Evolutionary conservation across 2,888 invertebrate species (phyloP).

Genomic region (Lasioglossum villosulum): DNA sequence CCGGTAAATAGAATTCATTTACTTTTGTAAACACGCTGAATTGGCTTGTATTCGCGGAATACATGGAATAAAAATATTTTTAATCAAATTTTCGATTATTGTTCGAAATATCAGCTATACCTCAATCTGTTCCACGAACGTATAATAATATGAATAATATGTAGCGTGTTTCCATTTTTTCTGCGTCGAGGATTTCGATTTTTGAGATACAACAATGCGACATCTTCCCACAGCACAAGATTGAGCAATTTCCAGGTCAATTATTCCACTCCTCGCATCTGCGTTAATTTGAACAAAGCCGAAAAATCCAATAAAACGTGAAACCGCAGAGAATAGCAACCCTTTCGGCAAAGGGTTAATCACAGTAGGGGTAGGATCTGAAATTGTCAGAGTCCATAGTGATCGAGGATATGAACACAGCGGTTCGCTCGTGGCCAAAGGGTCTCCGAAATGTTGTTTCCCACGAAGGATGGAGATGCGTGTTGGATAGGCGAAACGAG

Average conservation of each 20-base stretch:
- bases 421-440: constrained; percentile 32
- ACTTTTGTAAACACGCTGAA: not conserved
- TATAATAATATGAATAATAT: not conserved
- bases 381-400: constrained; percentile 34
- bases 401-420: constrained; percentile 45
- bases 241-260: not conserved
- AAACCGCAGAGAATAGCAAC: not conserved
- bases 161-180: not conserved
- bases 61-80: not conserved
- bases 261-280: not conserved
- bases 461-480: constrained; percentile 60
- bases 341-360: not conserved
- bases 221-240: not conserved
- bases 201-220: not conserved
- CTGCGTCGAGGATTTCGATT: not conserved
- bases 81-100: not conserved
- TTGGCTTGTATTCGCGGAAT: not conserved
- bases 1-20: not conserved
- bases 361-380: not conserved
- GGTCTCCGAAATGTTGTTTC: constrained; percentile 59
- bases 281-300: not conserved
- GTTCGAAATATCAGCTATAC: not conserved
- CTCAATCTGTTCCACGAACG: not conserved
- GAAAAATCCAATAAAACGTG: not conserved
- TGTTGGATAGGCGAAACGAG: constrained; percentile 7